Conservation (phyloP, 92 coral and sea anemone species). For the Paramuricea clavata region DNA sequence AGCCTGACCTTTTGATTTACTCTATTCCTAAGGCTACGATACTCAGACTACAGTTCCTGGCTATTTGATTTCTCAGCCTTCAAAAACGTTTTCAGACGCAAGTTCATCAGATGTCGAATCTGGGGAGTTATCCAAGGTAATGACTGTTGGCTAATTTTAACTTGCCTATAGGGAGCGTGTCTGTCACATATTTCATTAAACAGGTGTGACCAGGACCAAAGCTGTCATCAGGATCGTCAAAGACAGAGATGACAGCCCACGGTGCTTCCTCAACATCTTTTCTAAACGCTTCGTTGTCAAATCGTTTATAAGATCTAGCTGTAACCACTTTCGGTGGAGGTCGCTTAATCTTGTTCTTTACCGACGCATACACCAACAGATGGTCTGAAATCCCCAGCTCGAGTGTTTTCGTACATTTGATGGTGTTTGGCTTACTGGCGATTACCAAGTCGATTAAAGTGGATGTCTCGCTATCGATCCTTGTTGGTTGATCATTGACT, state of each 20-base stretch:
- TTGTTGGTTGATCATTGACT: conserved; percentile 41
- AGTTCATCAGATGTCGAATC: conserved; percentile 60
- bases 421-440: neutral
- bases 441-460: conserved; percentile 45
- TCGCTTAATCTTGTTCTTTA: conserved; percentile 42
- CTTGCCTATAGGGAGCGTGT: conserved; percentile 58
- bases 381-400: conserved; percentile 50
- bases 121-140: conserved; percentile 64
- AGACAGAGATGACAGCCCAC: conserved; percentile 47
- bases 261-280: conserved; percentile 50
- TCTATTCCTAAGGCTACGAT: conserved; percentile 50
- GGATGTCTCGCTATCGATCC: conserved; percentile 21
- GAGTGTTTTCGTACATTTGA: conserved; percentile 25
- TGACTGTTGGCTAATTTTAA: conserved; percentile 60
- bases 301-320: conserved; percentile 40
- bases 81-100: conserved; percentile 40
- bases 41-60: conserved; percentile 53
- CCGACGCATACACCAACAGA: conserved; percentile 42
- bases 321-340: conserved; percentile 57
- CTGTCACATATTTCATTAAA: conserved; percentile 54
- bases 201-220: conserved; percentile 60
- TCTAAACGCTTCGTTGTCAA: conserved; percentile 35
- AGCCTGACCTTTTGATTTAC: conserved; percentile 55
- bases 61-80: conserved; percentile 38
- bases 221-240: conserved; percentile 59